Percentiles rank a stretch among this genome's conserved stretches.
Conservation (phyloP, 2,113 vertebrate genomes). For the Climacteris rufus region DNA sequence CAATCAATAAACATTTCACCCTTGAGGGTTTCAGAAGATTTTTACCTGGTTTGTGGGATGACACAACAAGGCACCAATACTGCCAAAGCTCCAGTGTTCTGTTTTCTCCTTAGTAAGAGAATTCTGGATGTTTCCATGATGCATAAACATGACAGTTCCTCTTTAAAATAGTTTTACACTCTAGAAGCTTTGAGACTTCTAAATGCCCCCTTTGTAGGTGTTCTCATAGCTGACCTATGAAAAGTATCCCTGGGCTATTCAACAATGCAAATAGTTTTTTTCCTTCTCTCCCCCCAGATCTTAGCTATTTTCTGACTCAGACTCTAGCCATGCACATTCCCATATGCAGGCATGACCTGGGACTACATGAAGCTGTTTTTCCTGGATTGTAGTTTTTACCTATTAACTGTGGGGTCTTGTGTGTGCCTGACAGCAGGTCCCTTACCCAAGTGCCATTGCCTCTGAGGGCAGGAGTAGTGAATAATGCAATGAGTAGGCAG, state of each 20-base stretch:
- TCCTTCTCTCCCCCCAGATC: background rate
- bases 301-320: background rate
- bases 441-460: background rate
- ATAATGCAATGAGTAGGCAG: background rate
- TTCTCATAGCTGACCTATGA: background rate
- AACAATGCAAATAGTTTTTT: background rate
- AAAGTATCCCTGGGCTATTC: background rate
- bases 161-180: background rate
- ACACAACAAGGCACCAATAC: background rate
- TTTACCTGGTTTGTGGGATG: background rate
- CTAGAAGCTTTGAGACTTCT: background rate
- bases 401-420: background rate
- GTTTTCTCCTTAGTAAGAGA: background rate
- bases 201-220: background rate
- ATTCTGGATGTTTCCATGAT: background rate
- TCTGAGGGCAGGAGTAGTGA: background rate
- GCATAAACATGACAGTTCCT: background rate
- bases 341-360: accelerated
- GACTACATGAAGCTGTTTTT: background rate
- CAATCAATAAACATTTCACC: background rate
- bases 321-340: accelerated
- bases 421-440: background rate
- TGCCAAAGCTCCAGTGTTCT: background rate
- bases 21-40: background rate
- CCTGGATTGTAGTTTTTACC: background rate